Evolutionary conservation across 2,797 vertebrate species (phyloP).

Genomic region (Paratrypauchen microcephalus): DNA sequence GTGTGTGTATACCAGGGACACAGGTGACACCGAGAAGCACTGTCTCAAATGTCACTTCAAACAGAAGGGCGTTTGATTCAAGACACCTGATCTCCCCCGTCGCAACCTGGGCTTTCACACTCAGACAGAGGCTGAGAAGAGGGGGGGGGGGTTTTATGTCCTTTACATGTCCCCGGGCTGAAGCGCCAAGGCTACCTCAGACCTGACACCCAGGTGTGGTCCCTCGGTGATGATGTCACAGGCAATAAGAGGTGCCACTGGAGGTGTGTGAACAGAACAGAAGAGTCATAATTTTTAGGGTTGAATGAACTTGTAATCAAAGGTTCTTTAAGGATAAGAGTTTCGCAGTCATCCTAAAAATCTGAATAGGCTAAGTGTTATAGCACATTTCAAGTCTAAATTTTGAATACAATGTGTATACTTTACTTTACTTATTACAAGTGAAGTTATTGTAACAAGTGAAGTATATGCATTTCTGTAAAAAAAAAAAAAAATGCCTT

Average conservation of each 20-base stretch:
- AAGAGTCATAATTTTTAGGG: conserved; percentile 22
- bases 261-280: conserved; percentile 33
- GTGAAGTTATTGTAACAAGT: not conserved
- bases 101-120: conserved; percentile 27
- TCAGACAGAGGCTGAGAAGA: conserved; percentile 24
- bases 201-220: conserved; percentile 56
- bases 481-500: too few relatives aligned
- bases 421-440: too few relatives aligned
- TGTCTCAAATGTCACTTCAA: conserved; percentile 64
- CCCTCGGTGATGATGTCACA: conserved; percentile 64
- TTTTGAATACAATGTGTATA: not conserved
- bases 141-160: conserved; percentile 17
- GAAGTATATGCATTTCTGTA: not conserved
- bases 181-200: conserved; percentile 38
- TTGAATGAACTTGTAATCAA: not conserved
- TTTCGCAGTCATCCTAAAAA: not conserved
- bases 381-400: not conserved
- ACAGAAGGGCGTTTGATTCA: conserved; percentile 62
- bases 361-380: not conserved
- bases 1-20: conserved; percentile 51
- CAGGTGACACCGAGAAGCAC: conserved; percentile 59
- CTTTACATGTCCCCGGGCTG: conserved; percentile 58
- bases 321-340: not conserved
- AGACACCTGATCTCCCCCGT: conserved; percentile 61
- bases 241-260: conserved; percentile 44